Base-by-base conservation (phyloP, 2,113 vertebrate species). In the Charadrius vociferus region DNA sequence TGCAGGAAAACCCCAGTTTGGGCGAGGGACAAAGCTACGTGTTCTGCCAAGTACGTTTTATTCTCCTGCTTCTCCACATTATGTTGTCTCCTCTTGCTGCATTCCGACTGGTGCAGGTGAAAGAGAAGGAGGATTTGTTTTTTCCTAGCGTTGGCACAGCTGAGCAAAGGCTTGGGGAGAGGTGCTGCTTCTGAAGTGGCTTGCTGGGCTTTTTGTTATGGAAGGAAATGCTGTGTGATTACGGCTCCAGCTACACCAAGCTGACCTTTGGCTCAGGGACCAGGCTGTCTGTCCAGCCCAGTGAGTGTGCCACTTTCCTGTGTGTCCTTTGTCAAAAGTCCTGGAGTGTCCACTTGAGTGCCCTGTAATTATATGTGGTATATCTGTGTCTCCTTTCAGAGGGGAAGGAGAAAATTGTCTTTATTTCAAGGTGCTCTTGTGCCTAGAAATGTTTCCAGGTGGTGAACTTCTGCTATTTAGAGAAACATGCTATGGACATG, bases 181-280 rank as follows among this genome's bases (percentile, higher is more conserved):
- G 24, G 23, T 29, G 45, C 21, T 68, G 52, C 18, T 50, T 12
- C 53, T n/a, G 12, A 30, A 12, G 17, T 19, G 29, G 13, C 23
- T 41, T 34, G 23, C 8, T 56, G 16, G 32, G 3, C 26, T 98
- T 96, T 96, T 94, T 95, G 90, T 81, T 95, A 97, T 88, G 94
- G 65, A 70, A 93, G 74, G 63, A 95, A 97, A 81, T 52, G 53
- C 34, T 93, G 93, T 91, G 95, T 17, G 7, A 50, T 52, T 73
- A 50, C 88, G 45, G 27, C 11, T 10, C 11, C 29, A n/a, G 41
- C 55, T 36, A 29, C 92, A 39, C 73, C 70, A 59, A 84, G 37
- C 70, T 94, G 43, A 87, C 12, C 7, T 58, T 58, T 58, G 55
- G 32, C 32, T 58, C 55, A 34, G 55, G 55, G 32, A 58, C 55